Conservation (phyloP, 2,888 invertebrate species). For the Apotomis turbidana region DNA sequence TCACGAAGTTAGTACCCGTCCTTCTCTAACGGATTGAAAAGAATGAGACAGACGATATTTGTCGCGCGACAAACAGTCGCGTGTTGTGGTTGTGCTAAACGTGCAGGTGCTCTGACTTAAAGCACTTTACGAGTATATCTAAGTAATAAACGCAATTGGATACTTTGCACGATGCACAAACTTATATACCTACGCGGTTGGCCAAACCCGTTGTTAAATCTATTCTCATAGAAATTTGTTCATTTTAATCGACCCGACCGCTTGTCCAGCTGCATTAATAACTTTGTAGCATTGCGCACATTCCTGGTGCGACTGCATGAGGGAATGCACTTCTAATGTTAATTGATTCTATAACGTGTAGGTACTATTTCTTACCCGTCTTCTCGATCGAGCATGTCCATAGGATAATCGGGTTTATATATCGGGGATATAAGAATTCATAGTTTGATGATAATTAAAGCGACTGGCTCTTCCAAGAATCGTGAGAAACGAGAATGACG, state of each 20-base stretch:
- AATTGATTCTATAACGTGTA: background rate
- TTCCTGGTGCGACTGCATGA: slow-evolving; percentile 3
- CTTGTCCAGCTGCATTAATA: background rate
- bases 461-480: no score
- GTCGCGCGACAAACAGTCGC: no score
- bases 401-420: no score
- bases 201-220: background rate
- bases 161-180: background rate
- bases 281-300: slow-evolving; percentile 20
- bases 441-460: no score
- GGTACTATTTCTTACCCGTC: background rate
- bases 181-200: background rate
- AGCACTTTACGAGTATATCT: background rate
- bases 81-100: background rate
- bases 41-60: no score
- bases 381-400: background rate
- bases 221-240: background rate
- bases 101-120: background rate
- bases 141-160: background rate
- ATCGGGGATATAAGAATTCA: no score
- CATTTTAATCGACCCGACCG: background rate
- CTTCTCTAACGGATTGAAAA: no score
- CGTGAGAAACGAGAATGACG: no score
- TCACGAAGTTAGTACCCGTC: no score
- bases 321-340: slow-evolving; percentile 13